Base-by-base conservation (phyloP, 2,888 invertebrate species). In the Uloborus plumipes region DNA sequence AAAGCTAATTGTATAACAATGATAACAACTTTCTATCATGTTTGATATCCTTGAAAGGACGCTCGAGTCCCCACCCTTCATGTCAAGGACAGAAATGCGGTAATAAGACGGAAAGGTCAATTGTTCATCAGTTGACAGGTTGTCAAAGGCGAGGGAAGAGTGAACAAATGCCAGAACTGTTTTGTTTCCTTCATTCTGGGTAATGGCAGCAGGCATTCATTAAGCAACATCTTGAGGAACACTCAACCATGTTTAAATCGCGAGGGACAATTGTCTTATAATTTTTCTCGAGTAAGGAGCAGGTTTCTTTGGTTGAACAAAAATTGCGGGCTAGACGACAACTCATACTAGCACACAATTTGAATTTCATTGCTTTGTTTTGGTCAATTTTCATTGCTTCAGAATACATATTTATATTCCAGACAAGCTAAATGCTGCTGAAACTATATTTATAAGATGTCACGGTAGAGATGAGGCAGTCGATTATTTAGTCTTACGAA, bases 101-200 rank as follows among this genome's bases (percentile, higher is more conserved):
- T n/a, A 26, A 18, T 31, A 67, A 59, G 50, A 59, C 64, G 64
- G 31, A 64, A 73, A 51, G 62, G 64, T 73, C 72, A 64, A 73
- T 73, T 72, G 51, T 62, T 64, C 31, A n/a, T 31, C 11, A 18
- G n/a, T 15, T 64, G 72, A 73, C 72, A 73, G 31, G 31, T 53
- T 31, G 72, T 64, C 64, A 64, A 61, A 61, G n/a, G 50, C 31
- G 16, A 16, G 15, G n/a, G 62, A 15, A n/a, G 14, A 15, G 15
- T 51, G 62, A 62, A 59, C 61, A 72, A 72, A 26, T 72, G 72
- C 31, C 14, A 26, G 9, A 62, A 26, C 31, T 51, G 39, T 72
- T 62, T 72, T 51, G 51, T 39, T 50, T 53, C 49, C 18, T 51
- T 51, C 9, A 14, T 15, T 72, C 26, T 72, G 51, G 49, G 49